Evolutionary conservation across 2,113 vertebrate genomes (phyloP), one percentile per base, ranked within the genome.

Genomic region (Mobula hypostoma): DNA sequence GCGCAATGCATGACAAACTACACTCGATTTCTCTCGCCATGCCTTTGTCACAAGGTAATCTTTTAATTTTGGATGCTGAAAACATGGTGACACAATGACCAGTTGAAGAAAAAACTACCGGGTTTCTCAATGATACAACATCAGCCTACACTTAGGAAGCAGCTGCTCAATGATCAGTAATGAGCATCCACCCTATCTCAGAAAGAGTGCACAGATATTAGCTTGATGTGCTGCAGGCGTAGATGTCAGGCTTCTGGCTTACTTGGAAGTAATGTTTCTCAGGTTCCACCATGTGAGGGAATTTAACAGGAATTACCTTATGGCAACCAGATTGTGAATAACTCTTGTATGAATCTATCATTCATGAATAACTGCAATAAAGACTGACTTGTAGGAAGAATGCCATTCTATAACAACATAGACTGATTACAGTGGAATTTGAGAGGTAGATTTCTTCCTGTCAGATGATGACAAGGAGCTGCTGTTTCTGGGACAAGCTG

Each of bases 351-450:
- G 99, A 99, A 48, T 95, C 98, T 0, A 94, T 99, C 95, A 99
- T 98, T 0, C 96, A 97, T 0, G 99, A 99, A 95, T 95, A 98
- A 9, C 94, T 99, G 1, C 98, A 98, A 0, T 98, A 99, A 74
- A 98, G 99, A 0, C 99, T 99, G 98, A 98, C 98, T 0, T 98
- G 98, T 0, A 98, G 99, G 14, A 99, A 85, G 99, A 98, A 2
- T 98, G 98, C 99, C 95, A 98, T 98, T 0, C 96, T 98, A 0
- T 96, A 99, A 94, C 97, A 96, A 92, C 95, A 95, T 0, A 98
- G 98, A 0, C 95, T 97, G 1, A 95, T 99, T 3, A 94, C 99
- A 0, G 94, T 99, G 72, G 98, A 99, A 94, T 48, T 99, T 0
- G 95, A 0, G 0, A 97, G 99, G 97, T 99, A 0, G 56, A 96